Evolutionary conservation across 2,797 vertebrate species (phyloP), one percentile per base, ranked within the genome.

Genomic region (Enteromius viviparus): DNA sequence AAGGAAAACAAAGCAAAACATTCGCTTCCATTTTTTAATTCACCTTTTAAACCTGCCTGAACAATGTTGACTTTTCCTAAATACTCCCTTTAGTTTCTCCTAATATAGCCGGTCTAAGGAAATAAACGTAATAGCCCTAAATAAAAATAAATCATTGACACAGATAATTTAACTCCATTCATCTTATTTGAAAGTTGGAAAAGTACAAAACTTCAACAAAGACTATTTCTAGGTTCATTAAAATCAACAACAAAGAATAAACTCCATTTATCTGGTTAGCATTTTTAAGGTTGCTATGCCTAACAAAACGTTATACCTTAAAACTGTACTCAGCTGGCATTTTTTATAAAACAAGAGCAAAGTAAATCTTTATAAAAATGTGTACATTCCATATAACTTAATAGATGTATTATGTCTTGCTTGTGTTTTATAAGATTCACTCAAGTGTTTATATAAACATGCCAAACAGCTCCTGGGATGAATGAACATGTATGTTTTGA

Each of bases 391-490:
- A 72, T 29, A 17, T 49, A 34, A 10, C 29, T 72, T 51, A 19
- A 11, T 32, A 29, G 2, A 49, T 19, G 19, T 51, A 32, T 11
- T 53, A 3, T 17, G 1, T 17, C 42, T 26, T 17, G 23, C 45
- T 51, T 6, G 4, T 21, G 26, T 19, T 72, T 72, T 26, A 72
- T 51, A 19, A 32, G 47, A 6, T 34, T 17, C 47, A 72, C 6
- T 0, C 26, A 51, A 72, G 47, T 51, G 47, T 51, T 71, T 72
- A 51, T 72, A 21, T 26, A 11, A 40, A 62, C 14, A 62, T 60
- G 75, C n/a, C 76, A 77, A 77, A 40, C n/a, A 45, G 75, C 40
- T 45, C 40, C 21, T 7, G 19, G 58, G 58, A 77, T 45, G 26
- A 62, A 64, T 26, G 74, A 60, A 60, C 37, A 42, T 19, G 26